Base-by-base conservation (phyloP, 1,140 invertebrate genomes). In the Hylyphantes graminicola region DNA sequence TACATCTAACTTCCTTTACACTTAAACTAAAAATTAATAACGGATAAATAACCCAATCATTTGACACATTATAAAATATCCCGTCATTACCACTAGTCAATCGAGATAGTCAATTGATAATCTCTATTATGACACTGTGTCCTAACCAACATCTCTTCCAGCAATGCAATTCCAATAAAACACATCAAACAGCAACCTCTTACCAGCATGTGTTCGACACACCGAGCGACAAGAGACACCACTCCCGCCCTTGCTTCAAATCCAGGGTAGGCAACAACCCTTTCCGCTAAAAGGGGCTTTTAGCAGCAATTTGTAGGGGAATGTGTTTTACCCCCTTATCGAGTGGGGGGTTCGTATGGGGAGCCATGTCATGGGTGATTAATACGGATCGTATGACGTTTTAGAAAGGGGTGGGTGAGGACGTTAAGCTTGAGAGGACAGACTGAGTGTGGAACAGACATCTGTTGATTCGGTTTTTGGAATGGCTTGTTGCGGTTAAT, bases 281-380 rank as follows among this genome's bases (percentile, higher is more conserved):
- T 64, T 73, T 73, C 65, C 77, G 15, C 79, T 81, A 81, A 81
- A 81, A 81, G 79, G 67, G 79, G 79, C 79, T 81, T 81, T 81
- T 81, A 81, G 64, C 79, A 81, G 79, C 79, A 81, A 81, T 81
- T 81, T 81, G 79, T 59, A 63, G 48, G 68, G 79, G 51, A 70
- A 17, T 59, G 54, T 53, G 55, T 15, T 51, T 35, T 63, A 61
- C 57, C 57, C 19, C 57, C 54, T 61, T 17, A 17, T 55, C 53
- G 54, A 65, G n/a, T n/a, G 50, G n/a, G 15, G 48, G 48, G 68
- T 35, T 12, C 0, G 19, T 35, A 54, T 19, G 61, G 7, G 78
- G 19, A 70, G 51, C 17, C 67, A n/a, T 81, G 79, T 81, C 79
- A 81, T 55, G 21, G 65, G 68, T 81, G 79, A 81, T 81, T 81